Evolutionary conservation across 2,888 invertebrate genomes (phyloP).

Genomic region (Nebria brevicollis): DNA sequence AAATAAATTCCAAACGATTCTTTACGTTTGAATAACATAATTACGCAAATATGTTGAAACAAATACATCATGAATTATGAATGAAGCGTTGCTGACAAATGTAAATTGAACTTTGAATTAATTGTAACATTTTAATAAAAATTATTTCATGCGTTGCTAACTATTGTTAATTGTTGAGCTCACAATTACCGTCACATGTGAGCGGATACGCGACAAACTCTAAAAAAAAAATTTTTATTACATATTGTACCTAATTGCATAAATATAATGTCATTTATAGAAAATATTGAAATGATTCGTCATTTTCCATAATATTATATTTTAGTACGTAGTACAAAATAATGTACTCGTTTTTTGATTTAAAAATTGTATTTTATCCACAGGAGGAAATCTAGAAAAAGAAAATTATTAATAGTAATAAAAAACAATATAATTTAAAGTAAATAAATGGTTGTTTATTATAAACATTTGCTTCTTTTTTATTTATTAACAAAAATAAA

Average conservation of each 20-base stretch:
- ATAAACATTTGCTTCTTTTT: slow-evolving; percentile 58
- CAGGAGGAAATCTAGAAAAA: too few species aligned
- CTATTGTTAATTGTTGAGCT: background rate
- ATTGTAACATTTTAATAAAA: slow-evolving; percentile 56
- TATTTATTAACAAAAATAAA: slow-evolving; percentile 66
- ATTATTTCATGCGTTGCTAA: slow-evolving; percentile 48
- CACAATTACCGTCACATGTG: background rate
- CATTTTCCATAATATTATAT: too few species aligned
- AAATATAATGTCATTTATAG: too few species aligned
- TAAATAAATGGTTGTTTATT: slow-evolving; percentile 63
- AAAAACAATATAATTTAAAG: slow-evolving; percentile 51
- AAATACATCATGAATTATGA: slow-evolving; percentile 4
- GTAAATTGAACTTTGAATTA: slow-evolving; percentile 1
- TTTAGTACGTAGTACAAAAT: too few species aligned
- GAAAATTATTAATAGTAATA: background rate
- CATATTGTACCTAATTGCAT: too few species aligned
- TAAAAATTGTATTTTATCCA: too few species aligned
- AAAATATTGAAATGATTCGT: too few species aligned
- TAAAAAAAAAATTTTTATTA: too few species aligned
- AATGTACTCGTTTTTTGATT: too few species aligned
- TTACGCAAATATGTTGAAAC: slow-evolving; percentile 12
- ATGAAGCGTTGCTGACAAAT: background rate
- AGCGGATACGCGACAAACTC: background rate
- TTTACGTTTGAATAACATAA: background rate
- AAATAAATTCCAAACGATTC: background rate